These are phyloP conservation scores for Zosterops borbonicus DNA, from an alignment of 2,113 vertebrate genomes.

Conservation along the genomic window DNA sequence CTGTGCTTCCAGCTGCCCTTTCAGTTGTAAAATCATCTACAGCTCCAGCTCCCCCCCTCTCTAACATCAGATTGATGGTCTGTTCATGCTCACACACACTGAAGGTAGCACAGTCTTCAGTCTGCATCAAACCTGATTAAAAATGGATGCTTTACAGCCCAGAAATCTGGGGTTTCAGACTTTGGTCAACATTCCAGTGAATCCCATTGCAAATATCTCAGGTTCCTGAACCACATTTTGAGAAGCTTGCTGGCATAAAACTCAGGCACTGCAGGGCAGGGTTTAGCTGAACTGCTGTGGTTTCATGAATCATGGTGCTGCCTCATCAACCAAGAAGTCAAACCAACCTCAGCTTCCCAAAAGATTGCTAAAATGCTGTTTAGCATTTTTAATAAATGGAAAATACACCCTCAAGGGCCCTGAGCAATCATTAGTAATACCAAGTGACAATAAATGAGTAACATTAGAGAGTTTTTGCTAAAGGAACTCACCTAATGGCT, in stretches of 20 bases:
- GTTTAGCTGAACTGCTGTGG: neutral
- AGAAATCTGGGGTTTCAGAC: neutral
- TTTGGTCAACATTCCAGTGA: neutral
- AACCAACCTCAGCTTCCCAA: neutral
- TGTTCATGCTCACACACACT: neutral
- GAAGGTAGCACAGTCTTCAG: neutral
- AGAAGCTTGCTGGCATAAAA: neutral
- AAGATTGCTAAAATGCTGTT: neutral
- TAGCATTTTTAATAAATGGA: neutral
- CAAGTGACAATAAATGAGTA: neutral
- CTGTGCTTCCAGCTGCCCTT: neutral
- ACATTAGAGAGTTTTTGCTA: neutral
- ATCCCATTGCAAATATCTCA: neutral
- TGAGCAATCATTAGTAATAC: neutral
- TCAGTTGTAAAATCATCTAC: neutral
- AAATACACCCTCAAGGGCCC: neutral
- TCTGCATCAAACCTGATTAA: neutral
- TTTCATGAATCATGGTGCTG: conserved; percentile 21
- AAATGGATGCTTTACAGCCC: neutral
- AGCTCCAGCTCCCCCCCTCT: neutral
- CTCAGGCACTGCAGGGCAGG: neutral
- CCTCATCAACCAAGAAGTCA: neutral
- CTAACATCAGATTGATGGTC: neutral
- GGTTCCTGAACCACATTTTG: neutral
- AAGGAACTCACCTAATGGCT: neutral